These are phyloP conservation scores for Sebastes diploproa DNA, from an alignment of 2,797 vertebrate genomes.

Conservation along the genomic window DNA sequence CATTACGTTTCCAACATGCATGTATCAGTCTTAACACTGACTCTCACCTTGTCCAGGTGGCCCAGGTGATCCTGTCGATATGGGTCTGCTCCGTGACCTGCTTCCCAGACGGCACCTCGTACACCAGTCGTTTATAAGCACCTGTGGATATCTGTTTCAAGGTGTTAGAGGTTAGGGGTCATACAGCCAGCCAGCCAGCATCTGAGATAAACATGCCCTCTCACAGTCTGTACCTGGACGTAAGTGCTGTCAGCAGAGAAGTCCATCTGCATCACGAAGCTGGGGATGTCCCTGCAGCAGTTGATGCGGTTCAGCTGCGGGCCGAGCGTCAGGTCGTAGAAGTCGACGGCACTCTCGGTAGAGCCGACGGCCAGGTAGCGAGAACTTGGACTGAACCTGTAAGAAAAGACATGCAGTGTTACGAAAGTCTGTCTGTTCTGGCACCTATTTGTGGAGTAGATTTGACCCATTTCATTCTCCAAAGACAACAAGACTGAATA, in stretches of 20 bases:
- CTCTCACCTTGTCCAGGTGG: conserved; percentile 95
- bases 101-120: conserved; percentile 98
- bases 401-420: background rate
- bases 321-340: conserved; percentile 92
- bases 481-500: background rate
- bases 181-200: background rate
- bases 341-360: conserved; percentile 94
- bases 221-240: conserved; percentile 74
- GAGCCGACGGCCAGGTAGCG: conserved; percentile 95
- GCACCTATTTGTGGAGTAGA: background rate
- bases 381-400: conserved; percentile 95
- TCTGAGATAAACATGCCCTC: background rate
- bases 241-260: conserved; percentile 91
- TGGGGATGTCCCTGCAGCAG: conserved; percentile 95
- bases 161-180: background rate
- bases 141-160: conserved; percentile 92
- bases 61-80: conserved; percentile 98
- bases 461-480: background rate
- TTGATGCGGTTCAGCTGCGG: conserved; percentile 94
- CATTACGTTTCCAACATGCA: background rate
- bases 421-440: background rate
- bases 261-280: conserved; percentile 97
- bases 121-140: conserved; percentile 95
- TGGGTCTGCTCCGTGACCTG: conserved; percentile 91
- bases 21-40: background rate